These are phyloP conservation scores for Petrocephalus zakoni DNA, from an alignment of 2,113 vertebrate species.

Conservation along the genomic window DNA sequence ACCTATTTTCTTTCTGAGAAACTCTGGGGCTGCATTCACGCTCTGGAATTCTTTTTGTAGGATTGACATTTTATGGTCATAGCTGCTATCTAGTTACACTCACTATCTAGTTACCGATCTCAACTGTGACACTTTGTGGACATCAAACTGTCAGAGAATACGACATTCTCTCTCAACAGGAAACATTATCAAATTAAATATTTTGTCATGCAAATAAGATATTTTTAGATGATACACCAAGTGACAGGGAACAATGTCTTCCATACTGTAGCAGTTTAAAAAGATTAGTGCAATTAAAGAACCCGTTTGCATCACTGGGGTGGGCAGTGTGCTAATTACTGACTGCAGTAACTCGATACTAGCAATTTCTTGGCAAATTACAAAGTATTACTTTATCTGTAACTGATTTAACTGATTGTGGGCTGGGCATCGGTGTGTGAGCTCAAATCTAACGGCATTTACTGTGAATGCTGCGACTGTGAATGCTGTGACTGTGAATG, in stretches of 20 bases:
- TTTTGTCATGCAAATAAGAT: background rate
- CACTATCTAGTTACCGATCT: background rate
- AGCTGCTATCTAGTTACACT: background rate
- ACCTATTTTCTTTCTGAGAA: constrained; percentile 39
- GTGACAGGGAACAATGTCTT: background rate
- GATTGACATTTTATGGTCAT: constrained; percentile 23
- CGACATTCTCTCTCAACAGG: background rate
- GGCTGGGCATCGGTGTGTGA: background rate
- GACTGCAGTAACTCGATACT: background rate
- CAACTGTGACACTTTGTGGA: background rate
- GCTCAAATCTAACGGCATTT: background rate
- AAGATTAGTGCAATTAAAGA: background rate
- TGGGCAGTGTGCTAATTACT: background rate
- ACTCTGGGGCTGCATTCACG: constrained; percentile 42
- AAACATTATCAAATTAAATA: background rate
- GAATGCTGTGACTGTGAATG: too few relatives aligned
- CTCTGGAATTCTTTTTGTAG: constrained; percentile 45
- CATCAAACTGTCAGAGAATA: background rate
- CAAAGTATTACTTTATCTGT: background rate
- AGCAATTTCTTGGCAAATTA: background rate
- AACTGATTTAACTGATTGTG: background rate
- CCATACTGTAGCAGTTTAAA: background rate
- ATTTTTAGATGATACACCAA: background rate
- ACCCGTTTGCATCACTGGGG: background rate
- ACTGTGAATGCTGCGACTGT: background rate